Evolutionary conservation across 2,797 vertebrate genomes (phyloP).

Genomic region (Cyclura pinguis): DNA sequence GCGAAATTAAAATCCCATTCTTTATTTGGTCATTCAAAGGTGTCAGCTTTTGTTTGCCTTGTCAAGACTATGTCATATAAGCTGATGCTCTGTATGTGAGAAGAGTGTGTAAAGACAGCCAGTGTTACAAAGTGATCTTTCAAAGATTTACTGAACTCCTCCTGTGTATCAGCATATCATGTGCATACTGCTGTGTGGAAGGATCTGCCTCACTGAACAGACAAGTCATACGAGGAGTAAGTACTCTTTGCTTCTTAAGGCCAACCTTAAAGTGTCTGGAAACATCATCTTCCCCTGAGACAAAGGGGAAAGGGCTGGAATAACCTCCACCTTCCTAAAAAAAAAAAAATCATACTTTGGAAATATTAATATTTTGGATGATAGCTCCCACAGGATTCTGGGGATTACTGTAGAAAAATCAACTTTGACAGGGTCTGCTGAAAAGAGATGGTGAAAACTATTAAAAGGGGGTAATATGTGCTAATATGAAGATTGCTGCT

Average conservation of each 20-base stretch:
- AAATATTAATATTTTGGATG: too few species aligned
- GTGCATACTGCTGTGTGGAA: background rate
- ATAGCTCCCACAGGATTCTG: too few species aligned
- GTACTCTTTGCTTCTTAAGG: background rate
- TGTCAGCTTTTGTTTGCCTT: conserved; percentile 21
- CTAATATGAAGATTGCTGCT: background rate
- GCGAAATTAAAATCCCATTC: conserved; percentile 49
- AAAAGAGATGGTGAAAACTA: background rate
- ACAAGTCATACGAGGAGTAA: background rate
- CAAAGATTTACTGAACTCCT: background rate
- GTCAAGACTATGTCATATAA: background rate
- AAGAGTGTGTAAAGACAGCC: background rate
- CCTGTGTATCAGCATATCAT: background rate
- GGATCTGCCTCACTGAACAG: background rate
- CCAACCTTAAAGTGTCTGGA: too few species aligned
- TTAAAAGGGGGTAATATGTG: background rate
- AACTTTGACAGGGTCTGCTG: too few species aligned
- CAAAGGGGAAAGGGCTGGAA: too few species aligned
- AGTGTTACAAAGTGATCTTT: background rate
- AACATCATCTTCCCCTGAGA: too few species aligned
- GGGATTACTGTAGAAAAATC: too few species aligned
- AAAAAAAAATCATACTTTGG: too few species aligned
- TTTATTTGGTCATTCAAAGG: conserved; percentile 6
- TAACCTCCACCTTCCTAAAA: too few species aligned
- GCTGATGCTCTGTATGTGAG: conserved; percentile 24